Evolutionary conservation across 1,140 invertebrate genomes (phyloP).

Genomic region (Archivesica marissinica): DNA sequence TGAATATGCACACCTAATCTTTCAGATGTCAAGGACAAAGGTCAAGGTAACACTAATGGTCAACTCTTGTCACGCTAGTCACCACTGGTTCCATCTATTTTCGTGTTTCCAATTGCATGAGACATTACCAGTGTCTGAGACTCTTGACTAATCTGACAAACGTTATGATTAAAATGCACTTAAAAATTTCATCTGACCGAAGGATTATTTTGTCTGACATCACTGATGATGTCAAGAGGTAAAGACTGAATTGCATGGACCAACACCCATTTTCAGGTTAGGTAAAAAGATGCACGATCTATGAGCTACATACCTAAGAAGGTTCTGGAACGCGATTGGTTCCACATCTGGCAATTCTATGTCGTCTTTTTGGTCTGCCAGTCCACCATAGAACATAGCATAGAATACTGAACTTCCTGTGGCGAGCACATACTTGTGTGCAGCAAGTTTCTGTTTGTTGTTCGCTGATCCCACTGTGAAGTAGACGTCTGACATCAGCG

Average conservation of each 20-base stretch:
- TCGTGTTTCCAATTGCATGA: too few relatives aligned
- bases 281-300: background rate
- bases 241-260: background rate
- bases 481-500: conserved; percentile 91
- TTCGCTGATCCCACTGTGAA: conserved; percentile 89
- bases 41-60: too few relatives aligned
- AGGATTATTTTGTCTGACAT: background rate
- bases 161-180: too few relatives aligned
- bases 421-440: conserved; percentile 93
- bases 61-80: too few relatives aligned
- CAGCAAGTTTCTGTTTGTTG: conserved; percentile 88
- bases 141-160: too few relatives aligned
- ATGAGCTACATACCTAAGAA: conserved; percentile 84
- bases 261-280: background rate
- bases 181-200: too few relatives aligned
- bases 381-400: conserved; percentile 93
- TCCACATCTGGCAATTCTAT: conserved; percentile 93
- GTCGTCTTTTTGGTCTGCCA: conserved; percentile 89
- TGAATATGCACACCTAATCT: too few relatives aligned
- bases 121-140: too few relatives aligned
- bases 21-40: too few relatives aligned
- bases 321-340: conserved; percentile 87
- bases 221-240: background rate
- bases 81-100: too few relatives aligned
- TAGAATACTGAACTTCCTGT: conserved; percentile 94